Evolutionary conservation across 2,888 invertebrate species (phyloP), one percentile per base, ranked within the genome.

Genomic region (Aspidiotus destructor): DNA sequence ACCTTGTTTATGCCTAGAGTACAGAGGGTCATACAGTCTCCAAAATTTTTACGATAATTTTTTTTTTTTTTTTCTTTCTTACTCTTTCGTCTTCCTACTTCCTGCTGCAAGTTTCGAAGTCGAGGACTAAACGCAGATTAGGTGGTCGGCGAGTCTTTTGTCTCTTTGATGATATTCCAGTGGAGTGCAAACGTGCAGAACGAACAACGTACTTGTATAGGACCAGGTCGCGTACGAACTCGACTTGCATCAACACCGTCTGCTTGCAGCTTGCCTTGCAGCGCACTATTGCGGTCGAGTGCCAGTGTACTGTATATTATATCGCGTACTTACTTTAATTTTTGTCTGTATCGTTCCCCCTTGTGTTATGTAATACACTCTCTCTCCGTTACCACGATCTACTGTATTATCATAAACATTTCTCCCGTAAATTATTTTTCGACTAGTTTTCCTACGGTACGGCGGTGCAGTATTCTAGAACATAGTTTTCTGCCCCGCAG

Each of bases 1-100:
- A 67, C 67, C 67, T 67, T 67, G 67, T 67, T 67, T 67, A 67
- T 57, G 58, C 17, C 17, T 40, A 67, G 58, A 67, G 58, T 67
- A 58, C 44, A 65, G 42, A 67, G 67, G 67, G 60, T 58, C 67
- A 67, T 54, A 28, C 63, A 63, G 63, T 63, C 53, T 63, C 63
- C 63, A 63, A 63, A 63, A 63, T 63, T 53, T 63, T 63, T 63
- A 28, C 63, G 52, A 28, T 54, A 53, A 41, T 63, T 63, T 63
- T 48, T 28, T 28, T 28, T 28, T 28, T 5, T 28, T 28, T 5
- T 1, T 28, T 28, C 28, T 28, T 28, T 28, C 28, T 28, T 5
- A n/a, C n/a, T n/a, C 5, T 28, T 28, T 28, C 28, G 28, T 28
- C 28, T 28, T 28, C 28, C 28, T 28, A 28, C 28, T 28, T 28